Conservation (phyloP, 1,140 invertebrate genomes). For the Rhagoletis pomonella region DNA sequence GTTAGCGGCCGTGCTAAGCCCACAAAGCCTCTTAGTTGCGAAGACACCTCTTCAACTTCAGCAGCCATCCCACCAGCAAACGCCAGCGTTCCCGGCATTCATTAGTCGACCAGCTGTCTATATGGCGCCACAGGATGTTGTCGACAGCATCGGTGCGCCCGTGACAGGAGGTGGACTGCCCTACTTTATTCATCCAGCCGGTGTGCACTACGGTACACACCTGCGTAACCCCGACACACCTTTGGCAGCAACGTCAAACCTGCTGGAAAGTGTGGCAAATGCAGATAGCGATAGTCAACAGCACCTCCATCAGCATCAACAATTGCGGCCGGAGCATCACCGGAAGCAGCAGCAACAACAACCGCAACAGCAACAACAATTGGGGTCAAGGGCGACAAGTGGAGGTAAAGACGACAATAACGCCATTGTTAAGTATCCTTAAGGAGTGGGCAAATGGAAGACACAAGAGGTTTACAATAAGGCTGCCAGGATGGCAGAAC, state of each 20-base stretch:
- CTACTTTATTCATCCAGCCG: slow-evolving; percentile 69
- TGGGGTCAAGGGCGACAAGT: neutral
- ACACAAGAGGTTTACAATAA: neutral
- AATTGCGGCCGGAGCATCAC: slow-evolving; percentile 53
- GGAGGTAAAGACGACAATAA: slow-evolving; percentile 30
- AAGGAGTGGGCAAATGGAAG: neutral
- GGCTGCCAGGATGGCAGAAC: too few species aligned
- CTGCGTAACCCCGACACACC: slow-evolving; percentile 64
- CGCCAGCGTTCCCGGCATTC: slow-evolving; percentile 37
- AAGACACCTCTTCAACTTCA: slow-evolving; percentile 57
- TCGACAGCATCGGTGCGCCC: slow-evolving; percentile 32
- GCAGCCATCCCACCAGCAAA: slow-evolving; percentile 19
- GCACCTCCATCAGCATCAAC: slow-evolving; percentile 53
- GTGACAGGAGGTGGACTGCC: slow-evolving; percentile 59
- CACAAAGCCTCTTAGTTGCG: slow-evolving; percentile 57
- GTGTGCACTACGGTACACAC: slow-evolving; percentile 70
- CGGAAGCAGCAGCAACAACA: slow-evolving; percentile 51
- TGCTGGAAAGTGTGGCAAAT: slow-evolving; percentile 16
- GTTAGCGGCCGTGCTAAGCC: slow-evolving; percentile 59
- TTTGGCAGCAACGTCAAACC: slow-evolving; percentile 58
- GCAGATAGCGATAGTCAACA: slow-evolving; percentile 30
- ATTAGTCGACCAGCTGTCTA: neutral
- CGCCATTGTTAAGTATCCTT: slow-evolving; percentile 55
- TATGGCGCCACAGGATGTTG: slow-evolving; percentile 23
- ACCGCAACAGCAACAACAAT: slow-evolving; percentile 43